phyloP scores from a whole-genome alignment of 2,797 vertebrate genomes.

The Paguma larvata region DNA sequence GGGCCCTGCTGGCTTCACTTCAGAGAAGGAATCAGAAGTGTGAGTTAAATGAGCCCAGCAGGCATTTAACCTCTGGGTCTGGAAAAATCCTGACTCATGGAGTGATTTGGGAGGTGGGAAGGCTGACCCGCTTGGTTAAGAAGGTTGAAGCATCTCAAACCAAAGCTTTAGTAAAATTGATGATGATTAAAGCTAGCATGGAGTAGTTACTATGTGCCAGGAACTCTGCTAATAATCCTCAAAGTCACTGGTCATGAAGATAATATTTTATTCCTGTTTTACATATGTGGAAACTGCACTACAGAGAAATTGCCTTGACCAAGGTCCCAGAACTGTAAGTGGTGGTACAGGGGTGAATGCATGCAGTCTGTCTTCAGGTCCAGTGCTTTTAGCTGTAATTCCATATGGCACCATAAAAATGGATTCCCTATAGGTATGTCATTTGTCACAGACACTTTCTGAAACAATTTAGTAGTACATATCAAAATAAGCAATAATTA shows the following conservation, averaged over 20 bases:
- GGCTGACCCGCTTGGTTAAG: neutral
- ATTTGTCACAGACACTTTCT: neutral
- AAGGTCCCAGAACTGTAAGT: neutral
- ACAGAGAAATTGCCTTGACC: neutral
- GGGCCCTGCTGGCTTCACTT: slow-evolving; percentile 74
- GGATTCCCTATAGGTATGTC: neutral
- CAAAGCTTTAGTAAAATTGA: neutral
- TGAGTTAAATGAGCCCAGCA: slow-evolving; percentile 72
- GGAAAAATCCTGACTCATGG: slow-evolving; percentile 72
- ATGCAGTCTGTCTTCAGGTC: neutral
- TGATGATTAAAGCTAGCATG: neutral
- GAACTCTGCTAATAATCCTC: neutral
- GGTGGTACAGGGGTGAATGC: neutral
- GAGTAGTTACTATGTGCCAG: neutral
- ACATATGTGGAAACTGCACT: neutral
- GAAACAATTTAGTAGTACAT: neutral
- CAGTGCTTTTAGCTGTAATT: neutral
- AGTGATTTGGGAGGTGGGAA: slow-evolving; percentile 15
- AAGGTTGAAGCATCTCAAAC: neutral
- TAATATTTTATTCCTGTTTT: neutral
- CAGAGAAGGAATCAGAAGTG: slow-evolving; percentile 69
- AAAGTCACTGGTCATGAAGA: neutral
- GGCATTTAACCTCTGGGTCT: slow-evolving; percentile 71
- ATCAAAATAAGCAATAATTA: neutral
- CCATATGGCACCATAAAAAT: neutral